Evolutionary conservation across 2,113 vertebrate species (phyloP).

Genomic region (Oncorhynchus tshawytscha): DNA sequence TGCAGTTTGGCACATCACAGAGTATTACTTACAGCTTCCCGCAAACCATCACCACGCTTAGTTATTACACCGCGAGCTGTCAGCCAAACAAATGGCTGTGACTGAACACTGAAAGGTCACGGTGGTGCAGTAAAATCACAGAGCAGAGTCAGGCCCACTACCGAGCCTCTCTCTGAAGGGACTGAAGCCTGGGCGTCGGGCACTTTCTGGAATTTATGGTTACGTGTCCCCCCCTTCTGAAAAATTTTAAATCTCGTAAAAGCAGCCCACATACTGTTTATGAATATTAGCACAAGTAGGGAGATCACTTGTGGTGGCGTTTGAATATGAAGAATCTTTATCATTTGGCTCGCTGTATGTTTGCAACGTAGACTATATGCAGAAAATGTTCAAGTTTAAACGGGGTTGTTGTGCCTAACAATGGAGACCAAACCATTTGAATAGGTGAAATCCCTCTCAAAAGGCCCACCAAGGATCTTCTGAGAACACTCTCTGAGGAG

Average conservation of each 20-base stretch:
- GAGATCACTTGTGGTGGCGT: neutral
- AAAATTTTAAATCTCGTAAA: slow-evolving; percentile 58
- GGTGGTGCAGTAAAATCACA: slow-evolving; percentile 50
- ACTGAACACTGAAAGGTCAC: slow-evolving; percentile 71
- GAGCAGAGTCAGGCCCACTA: slow-evolving; percentile 57
- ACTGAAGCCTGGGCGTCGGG: slow-evolving; percentile 46
- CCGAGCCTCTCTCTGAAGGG: slow-evolving; percentile 11
- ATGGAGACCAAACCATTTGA: too few species aligned
- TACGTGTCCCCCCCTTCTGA: slow-evolving; percentile 60
- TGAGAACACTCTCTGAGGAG: neutral
- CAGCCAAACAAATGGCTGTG: slow-evolving; percentile 67
- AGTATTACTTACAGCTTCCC: slow-evolving; percentile 35
- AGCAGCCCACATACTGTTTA: slow-evolving; percentile 17
- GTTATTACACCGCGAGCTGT: slow-evolving; percentile 61
- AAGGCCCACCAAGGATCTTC: too few species aligned
- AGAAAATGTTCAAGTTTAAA: too few species aligned
- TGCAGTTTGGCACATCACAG: slow-evolving; percentile 51
- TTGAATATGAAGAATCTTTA: neutral
- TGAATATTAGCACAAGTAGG: neutral
- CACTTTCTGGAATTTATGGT: slow-evolving; percentile 68
- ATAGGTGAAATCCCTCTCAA: too few species aligned
- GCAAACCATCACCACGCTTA: slow-evolving; percentile 51
- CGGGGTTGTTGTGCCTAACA: too few species aligned
- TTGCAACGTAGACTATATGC: too few species aligned
- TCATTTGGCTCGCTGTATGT: neutral